Evolutionary conservation across 92 coral and sea anemone genomes (phyloP), one percentile per base, ranked within the genome.

Genomic region (Siderastrea radians): DNA sequence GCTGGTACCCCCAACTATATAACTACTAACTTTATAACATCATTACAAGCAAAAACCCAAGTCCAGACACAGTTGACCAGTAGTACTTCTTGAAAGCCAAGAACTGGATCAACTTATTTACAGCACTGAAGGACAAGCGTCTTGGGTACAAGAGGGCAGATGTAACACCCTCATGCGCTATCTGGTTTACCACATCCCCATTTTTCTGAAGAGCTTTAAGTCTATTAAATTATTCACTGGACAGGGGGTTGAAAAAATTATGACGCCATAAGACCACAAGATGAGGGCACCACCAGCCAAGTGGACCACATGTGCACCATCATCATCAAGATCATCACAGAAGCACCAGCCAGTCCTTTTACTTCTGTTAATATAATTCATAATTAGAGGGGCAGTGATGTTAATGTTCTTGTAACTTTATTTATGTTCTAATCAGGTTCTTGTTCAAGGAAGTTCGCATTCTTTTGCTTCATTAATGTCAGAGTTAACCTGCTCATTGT

Each of bases 101-200:
- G 78, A 48, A 79, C 19, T 86, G 93, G 93, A 53, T 93, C 45
- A 82, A 84, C 63, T 73, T 85, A 46, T 93, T 89, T 70, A 86
- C 80, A 54, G 86, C 91, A 73, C 84, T 92, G 68, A 47, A 75
- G 52, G 77, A 80, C 58, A 64, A 68, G 68, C 51, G 62, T 14
- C 19, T 62, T 58, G 93, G 93, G 17, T 89, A 92, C 67, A 85
- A 85, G 70, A 85, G 88, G 44, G 91, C 93, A 68, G 79, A 80
- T 48, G 89, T 81, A 52, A 93, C 95, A 14, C 93, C 95, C 15
- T 89, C 72, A 93, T 86, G 89, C 89, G 89, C 71, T 78, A 87
- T 7, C 49, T 93, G 72, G 91, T 89, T 3, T 81, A 82, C 72
- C 89, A 93, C 66, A 87, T 90, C 17, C 93, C 93, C 7, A 79